Base-by-base conservation (phyloP, 2,888 invertebrate genomes). In the Apoda limacodes region DNA sequence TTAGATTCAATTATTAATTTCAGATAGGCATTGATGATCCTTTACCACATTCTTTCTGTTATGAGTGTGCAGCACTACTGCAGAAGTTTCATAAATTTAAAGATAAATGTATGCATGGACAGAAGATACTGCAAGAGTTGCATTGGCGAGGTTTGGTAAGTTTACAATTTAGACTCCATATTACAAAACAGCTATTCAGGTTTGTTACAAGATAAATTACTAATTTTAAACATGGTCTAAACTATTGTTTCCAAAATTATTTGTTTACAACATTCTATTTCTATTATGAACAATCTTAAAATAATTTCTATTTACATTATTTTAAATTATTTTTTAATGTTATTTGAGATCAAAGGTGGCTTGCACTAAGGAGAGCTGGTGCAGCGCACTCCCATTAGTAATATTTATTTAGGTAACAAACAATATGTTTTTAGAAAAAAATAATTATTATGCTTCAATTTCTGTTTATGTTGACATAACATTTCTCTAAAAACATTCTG, bases 1-100 rank as follows among this genome's bases (percentile, higher is more conserved):
- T 42, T n/a, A 31, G 62, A 59, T 46, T 63, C 3, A 37, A 47
- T 25, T 4, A 30, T 35, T 25, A 20, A 33, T 48, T 44, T 9
- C 43, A 74, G 74, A 43, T 67, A 3, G 46, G 52, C 31, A 43
- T 52, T n/a, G 46, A 44, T 32, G 75, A 74, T 42, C 49, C 46
- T 0, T 40, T 78, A 9, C 71, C 71, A 2, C 56, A 58, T 5
- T 64, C 54, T 41, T 68, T 71, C 39, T 74, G 74, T 42, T 70
- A 54, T 35, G 72, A 72, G 41, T 74, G 74, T 48, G 61, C 70
- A 0, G 51, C 54, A 4, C 38, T 68, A 28, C 46, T 74, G 2
- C 57, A 67, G 30, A 74, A 72, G 41, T 72, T 59, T 31, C 61
- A 74, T 39, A 64, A 61, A 29, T 74, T 74, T 33, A 68, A 67